Evolutionary conservation across 2,888 invertebrate genomes (phyloP).

Genomic region (Andrena flavipes): DNA sequence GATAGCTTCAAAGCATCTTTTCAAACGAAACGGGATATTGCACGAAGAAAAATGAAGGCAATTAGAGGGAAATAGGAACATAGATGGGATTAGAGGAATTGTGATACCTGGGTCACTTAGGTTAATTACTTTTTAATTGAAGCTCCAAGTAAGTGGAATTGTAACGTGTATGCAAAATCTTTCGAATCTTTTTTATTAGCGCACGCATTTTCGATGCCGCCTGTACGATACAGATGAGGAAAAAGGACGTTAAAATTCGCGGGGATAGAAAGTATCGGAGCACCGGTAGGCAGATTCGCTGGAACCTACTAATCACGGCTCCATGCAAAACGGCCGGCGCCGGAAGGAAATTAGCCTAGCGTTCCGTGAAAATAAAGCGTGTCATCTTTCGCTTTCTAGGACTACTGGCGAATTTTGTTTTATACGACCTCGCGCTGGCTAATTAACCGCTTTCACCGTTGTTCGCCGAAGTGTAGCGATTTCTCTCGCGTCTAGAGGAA

Average conservation of each 20-base stretch:
- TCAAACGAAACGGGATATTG: not conserved
- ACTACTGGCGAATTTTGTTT: slow-evolving; percentile 54
- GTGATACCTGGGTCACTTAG: not conserved
- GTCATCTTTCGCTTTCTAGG: slow-evolving; percentile 64
- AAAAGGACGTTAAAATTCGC: too few species aligned
- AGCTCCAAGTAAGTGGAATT: not conserved
- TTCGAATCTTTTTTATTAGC: not conserved
- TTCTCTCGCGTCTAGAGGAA: slow-evolving; percentile 48
- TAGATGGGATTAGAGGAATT: not conserved
- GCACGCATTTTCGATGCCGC: too few species aligned
- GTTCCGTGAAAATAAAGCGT: slow-evolving; percentile 57
- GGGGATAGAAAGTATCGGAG: too few species aligned
- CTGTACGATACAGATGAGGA: too few species aligned
- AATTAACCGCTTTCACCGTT: slow-evolving; percentile 66
- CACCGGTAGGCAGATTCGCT: not conserved
- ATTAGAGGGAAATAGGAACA: not conserved
- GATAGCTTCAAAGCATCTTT: not conserved
- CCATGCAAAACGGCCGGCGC: slow-evolving; percentile 27
- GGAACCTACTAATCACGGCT: slow-evolving; percentile 32
- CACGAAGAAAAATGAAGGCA: not conserved
- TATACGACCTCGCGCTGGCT: slow-evolving; percentile 33
- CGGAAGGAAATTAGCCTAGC: slow-evolving; percentile 41
- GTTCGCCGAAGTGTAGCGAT: slow-evolving; percentile 58
- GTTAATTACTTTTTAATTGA: not conserved
- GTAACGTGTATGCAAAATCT: not conserved